Conservation (phyloP, 2,797 vertebrate species). For the Pangasius mekongensis region DNA sequence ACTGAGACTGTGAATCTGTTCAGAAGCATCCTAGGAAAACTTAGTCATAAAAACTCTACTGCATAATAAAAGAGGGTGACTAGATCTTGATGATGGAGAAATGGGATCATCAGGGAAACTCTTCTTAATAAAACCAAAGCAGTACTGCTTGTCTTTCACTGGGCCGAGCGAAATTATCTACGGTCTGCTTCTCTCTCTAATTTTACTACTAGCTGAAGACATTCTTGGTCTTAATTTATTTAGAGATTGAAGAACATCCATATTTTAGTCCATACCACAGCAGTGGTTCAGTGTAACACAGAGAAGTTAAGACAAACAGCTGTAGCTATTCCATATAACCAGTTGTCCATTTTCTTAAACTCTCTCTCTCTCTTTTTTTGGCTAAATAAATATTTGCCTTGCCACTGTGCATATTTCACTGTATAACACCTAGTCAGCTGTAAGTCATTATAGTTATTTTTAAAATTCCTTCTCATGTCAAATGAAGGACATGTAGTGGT, state of each 20-base stretch:
- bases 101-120: background rate
- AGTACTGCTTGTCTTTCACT: background rate
- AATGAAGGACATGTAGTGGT: background rate
- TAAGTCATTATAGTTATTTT: conserved; percentile 12
- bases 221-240: conserved; percentile 65
- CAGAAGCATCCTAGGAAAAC: background rate
- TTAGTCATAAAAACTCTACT: background rate
- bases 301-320: conserved; percentile 50
- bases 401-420: background rate
- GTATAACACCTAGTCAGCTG: background rate
- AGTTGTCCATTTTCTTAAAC: background rate
- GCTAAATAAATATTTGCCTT: conserved; percentile 7
- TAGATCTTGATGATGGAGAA: background rate
- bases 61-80: conserved; percentile 9
- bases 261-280: conserved; percentile 69
- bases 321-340: background rate
- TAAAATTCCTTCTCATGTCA: conserved; percentile 5
- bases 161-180: background rate
- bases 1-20: background rate
- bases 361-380: background rate
- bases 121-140: background rate
- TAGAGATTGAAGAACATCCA: conserved; percentile 67
- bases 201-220: conserved; percentile 57
- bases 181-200: background rate
- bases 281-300: conserved; percentile 71